Conservation (phyloP, 2,888 invertebrate genomes). For the Leucoptera coffeella region DNA sequence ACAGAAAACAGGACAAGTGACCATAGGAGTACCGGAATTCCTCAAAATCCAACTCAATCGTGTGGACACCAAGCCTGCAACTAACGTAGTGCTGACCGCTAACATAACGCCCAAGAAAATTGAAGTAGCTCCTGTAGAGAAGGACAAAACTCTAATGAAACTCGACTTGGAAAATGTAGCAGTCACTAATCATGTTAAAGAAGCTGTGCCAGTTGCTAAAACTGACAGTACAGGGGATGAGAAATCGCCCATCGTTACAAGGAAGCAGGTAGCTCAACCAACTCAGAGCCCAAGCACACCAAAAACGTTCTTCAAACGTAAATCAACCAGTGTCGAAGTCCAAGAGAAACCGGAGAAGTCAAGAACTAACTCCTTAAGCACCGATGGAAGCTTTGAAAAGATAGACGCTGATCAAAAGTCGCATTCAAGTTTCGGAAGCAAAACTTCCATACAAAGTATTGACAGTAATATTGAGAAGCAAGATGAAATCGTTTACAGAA, state of each 20-base stretch:
- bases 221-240: neutral
- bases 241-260: slow-evolving; percentile 2
- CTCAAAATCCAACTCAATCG: slow-evolving; percentile 65
- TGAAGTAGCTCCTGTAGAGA: slow-evolving; percentile 24
- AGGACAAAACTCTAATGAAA: slow-evolving; percentile 18
- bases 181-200: slow-evolving; percentile 16
- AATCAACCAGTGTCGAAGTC: slow-evolving; percentile 49
- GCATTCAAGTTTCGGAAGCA: slow-evolving; percentile 42
- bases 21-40: slow-evolving; percentile 57
- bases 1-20: slow-evolving; percentile 16
- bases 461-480: slow-evolving; percentile 37
- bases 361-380: slow-evolving; percentile 30
- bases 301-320: slow-evolving; percentile 45
- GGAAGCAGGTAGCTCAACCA: slow-evolving; percentile 6
- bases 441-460: slow-evolving; percentile 39
- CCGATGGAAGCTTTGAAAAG: slow-evolving; percentile 36
- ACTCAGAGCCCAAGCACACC: slow-evolving; percentile 31
- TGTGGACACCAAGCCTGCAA: slow-evolving; percentile 57
- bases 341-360: slow-evolving; percentile 36
- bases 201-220: too few relatives aligned
- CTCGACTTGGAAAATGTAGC: slow-evolving; percentile 5
- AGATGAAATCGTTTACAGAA: slow-evolving; percentile 47
- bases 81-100: slow-evolving; percentile 61
- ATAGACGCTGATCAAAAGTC: slow-evolving; percentile 41
- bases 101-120: slow-evolving; percentile 47